Evolutionary conservation across 2,113 vertebrate genomes (phyloP).

Genomic region (Nicator chloris): DNA sequence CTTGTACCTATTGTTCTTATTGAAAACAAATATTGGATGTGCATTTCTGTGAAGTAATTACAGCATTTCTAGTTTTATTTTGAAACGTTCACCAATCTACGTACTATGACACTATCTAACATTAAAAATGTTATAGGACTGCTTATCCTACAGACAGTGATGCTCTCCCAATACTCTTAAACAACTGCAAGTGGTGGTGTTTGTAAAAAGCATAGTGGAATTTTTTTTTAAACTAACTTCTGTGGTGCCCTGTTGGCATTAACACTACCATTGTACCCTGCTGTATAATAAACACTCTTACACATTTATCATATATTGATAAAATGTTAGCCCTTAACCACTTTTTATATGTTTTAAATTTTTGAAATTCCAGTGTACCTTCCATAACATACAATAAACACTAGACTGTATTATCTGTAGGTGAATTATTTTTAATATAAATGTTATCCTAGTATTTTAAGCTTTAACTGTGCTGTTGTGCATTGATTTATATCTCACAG

Average conservation of each 20-base stretch:
- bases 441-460: slow-evolving; percentile 42
- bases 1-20: slow-evolving; percentile 80
- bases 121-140: slow-evolving; percentile 65
- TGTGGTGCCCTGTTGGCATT: slow-evolving; percentile 78
- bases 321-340: slow-evolving; percentile 85
- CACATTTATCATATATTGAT: slow-evolving; percentile 87
- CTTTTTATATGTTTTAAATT: slow-evolving; percentile 94
- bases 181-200: slow-evolving; percentile 81
- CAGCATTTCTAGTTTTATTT: slow-evolving; percentile 85
- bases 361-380: slow-evolving; percentile 91
- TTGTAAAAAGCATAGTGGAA: slow-evolving; percentile 89
- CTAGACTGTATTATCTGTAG: slow-evolving; percentile 79
- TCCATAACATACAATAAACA: slow-evolving; percentile 92
- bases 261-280: slow-evolving; percentile 82
- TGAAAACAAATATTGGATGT: slow-evolving; percentile 79
- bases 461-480: slow-evolving; percentile 26
- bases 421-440: slow-evolving; percentile 63
- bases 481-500: slow-evolving; percentile 37
- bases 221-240: slow-evolving; percentile 83
- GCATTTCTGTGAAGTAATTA: slow-evolving; percentile 82
- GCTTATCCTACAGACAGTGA: slow-evolving; percentile 60
- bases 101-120: slow-evolving; percentile 78
- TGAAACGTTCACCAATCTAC: slow-evolving; percentile 81
- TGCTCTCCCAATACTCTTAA: slow-evolving; percentile 67
- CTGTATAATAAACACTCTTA: slow-evolving; percentile 86